Conservation (phyloP, 2,113 vertebrate species). For the Mobula birostris region DNA sequence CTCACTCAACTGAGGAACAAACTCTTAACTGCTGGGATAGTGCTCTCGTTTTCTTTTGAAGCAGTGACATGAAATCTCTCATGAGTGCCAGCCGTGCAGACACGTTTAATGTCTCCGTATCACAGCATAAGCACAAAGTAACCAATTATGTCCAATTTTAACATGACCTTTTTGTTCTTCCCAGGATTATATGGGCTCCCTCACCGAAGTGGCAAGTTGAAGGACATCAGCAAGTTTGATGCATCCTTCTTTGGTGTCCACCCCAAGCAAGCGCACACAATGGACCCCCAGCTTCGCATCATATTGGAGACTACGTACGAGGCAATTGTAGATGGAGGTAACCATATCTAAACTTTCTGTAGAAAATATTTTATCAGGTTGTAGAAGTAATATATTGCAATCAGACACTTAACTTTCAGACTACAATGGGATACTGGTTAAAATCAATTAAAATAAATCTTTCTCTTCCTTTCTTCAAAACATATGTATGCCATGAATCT, state of each 20-base stretch:
- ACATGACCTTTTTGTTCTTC: conserved; percentile 25
- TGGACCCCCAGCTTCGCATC: conserved; percentile 92
- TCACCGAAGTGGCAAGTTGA: conserved; percentile 82
- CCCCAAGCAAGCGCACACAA: conserved; percentile 89
- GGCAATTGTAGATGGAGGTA: conserved; percentile 88
- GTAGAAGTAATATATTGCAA: background rate
- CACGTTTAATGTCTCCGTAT: no score
- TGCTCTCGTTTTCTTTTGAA: no score
- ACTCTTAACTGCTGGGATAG: no score
- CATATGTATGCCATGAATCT: background rate
- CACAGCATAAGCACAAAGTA: no score
- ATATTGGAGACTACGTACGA: conserved; percentile 85
- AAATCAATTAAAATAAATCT: background rate
- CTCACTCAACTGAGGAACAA: no score
- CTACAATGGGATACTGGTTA: background rate
- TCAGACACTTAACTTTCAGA: background rate
- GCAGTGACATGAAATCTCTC: no score
- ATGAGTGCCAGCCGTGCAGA: no score
- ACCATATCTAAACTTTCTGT: conserved; percentile 32
- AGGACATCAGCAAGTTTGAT: conserved; percentile 85
- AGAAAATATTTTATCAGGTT: background rate
- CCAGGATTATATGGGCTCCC: conserved; percentile 86
- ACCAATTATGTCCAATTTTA: background rate
- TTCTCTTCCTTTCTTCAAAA: background rate
- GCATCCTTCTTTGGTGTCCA: conserved; percentile 84